Base-by-base conservation (phyloP, 2,113 vertebrate species). In the Bubo scandiacus region DNA sequence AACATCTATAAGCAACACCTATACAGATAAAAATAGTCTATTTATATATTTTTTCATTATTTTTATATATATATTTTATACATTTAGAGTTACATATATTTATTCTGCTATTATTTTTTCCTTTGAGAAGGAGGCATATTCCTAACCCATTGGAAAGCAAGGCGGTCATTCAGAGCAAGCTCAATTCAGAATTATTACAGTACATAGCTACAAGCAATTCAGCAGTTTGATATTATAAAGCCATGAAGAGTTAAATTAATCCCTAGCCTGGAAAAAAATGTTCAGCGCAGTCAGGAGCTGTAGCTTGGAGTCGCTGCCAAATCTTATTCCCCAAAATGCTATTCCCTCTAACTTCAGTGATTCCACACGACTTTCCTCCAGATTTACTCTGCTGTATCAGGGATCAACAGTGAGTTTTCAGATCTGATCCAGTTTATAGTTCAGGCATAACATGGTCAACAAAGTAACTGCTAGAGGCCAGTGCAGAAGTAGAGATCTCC, bases 231-330 rank as follows among this genome's bases (percentile, higher is more conserved):
- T 71, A 59, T 74, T 74, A 88, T n/a, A 90, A 94, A 94, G 55
- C 79, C 79, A 88, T 19, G n/a, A 59, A 94, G 27, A 94, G 59
- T 58, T 81, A 90, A 90, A 92, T 90, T 88, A 93, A 85, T 85
- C 74, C 54, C 78, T 32, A 90, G 73, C 36, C 87, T 80, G 43
- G 27, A 74, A 94, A 91, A 91, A 82, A 80, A 22, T 3, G 4
- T 54, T 85, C 62, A 68, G 70, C 45, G 52, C 59, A 87, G 58
- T 75, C 73, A 68, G 30, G 55, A 86, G 66, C 30, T 34, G 10
- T 19, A 79, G 61, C 18, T 62, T 32, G 36, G 38, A 91, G 87
- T 17, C 6, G 2, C 57, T 94, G 73, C 78, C 70, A 92, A 94
- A 65, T 45, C 51, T 47, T 62, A 20, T 72, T 90, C 36, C 67